phyloP scores from a whole-genome alignment of 2,113 vertebrate genomes.

The Cottus gobio region DNA sequence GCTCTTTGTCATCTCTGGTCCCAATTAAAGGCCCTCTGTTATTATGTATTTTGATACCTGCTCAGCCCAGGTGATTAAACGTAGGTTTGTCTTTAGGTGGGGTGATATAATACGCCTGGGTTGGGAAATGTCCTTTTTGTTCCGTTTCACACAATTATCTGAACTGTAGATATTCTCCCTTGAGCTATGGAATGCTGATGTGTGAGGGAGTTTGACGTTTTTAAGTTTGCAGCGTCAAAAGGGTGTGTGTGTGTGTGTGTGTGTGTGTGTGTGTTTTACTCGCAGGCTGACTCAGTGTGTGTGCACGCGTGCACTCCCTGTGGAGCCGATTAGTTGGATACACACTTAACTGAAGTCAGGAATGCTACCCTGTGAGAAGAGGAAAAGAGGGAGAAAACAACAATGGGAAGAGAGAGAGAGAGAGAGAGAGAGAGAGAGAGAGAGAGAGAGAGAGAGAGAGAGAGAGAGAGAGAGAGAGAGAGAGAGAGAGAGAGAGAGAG shows the following conservation, averaged over 20 bases:
- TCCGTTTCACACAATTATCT: constrained; percentile 34
- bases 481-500: constrained; percentile 60
- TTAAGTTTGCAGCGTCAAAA: not conserved
- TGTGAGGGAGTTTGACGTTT: constrained; percentile 37
- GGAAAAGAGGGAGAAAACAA: constrained; percentile 65
- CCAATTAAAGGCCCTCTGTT: constrained; percentile 57
- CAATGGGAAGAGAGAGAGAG: constrained; percentile 68
- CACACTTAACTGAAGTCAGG: constrained; percentile 59
- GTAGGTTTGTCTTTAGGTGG: constrained; percentile 46
- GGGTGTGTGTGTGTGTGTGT: constrained; percentile 35
- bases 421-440: constrained; percentile 47
- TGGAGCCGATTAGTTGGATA: constrained; percentile 37
- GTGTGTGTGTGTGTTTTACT: constrained; percentile 23
- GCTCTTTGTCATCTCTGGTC: constrained; percentile 53
- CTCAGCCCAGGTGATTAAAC: constrained; percentile 32
- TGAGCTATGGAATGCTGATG: constrained; percentile 48
- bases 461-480: constrained; percentile 47
- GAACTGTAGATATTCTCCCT: constrained; percentile 37
- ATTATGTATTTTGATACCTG: constrained; percentile 68
- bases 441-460: constrained; percentile 44
- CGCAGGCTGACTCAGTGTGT: too few species aligned
- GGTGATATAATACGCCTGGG: constrained; percentile 22
- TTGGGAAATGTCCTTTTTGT: constrained; percentile 27
- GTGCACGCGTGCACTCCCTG: constrained; percentile 26
- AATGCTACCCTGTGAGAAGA: constrained; percentile 75